These are phyloP conservation scores for Tenualosa ilisha DNA, from an alignment of 2,797 vertebrate genomes.

Conservation along the genomic window DNA sequence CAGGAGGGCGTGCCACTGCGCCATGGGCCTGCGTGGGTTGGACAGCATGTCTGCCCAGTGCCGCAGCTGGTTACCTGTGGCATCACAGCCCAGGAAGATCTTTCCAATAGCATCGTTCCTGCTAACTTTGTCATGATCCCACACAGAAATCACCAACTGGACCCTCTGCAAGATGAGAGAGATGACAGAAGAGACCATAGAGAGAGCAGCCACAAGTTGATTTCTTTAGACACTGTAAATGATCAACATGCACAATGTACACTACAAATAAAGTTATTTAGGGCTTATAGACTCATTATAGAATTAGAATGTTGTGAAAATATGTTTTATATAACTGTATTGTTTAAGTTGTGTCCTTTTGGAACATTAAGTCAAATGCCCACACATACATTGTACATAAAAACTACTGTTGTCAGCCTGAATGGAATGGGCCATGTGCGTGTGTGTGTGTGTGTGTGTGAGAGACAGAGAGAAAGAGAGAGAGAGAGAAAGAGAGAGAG, in stretches of 20 bases:
- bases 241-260: not conserved
- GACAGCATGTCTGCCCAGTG: conserved; percentile 94
- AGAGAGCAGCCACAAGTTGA: not conserved
- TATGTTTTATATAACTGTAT: too few relatives aligned
- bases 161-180: conserved; percentile 62
- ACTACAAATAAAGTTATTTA: not conserved
- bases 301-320: too few relatives aligned
- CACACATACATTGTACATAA: too few relatives aligned
- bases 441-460: too few relatives aligned
- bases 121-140: conserved; percentile 82
- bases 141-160: conserved; percentile 86
- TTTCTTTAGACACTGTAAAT: not conserved
- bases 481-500: too few relatives aligned
- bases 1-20: conserved; percentile 88
- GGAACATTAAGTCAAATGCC: not conserved
- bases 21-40: conserved; percentile 80
- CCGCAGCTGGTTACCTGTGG: conserved; percentile 84
- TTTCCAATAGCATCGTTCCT: conserved; percentile 85
- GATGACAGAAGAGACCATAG: not conserved
- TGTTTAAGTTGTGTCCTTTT: too few relatives aligned
- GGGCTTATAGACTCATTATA: too few relatives aligned
- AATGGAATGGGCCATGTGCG: too few relatives aligned
- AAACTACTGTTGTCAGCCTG: too few relatives aligned
- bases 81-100: conserved; percentile 81
- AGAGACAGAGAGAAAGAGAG: too few relatives aligned